Evolutionary conservation across 2,797 vertebrate genomes (phyloP).

Genomic region (Coranthus polyacanthus): DNA sequence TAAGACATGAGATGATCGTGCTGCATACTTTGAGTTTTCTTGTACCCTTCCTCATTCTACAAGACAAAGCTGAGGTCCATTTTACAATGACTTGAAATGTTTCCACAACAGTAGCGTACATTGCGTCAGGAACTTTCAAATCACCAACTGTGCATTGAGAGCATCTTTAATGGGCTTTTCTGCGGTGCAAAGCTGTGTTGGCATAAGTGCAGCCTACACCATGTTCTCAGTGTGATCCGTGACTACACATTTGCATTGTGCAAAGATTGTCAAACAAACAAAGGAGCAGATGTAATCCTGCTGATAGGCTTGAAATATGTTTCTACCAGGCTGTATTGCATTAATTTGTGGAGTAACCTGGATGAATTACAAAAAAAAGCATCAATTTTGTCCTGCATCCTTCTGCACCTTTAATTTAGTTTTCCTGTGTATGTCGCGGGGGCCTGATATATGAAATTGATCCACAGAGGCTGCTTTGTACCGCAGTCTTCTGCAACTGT

Average conservation of each 20-base stretch:
- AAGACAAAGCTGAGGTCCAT: conserved; percentile 30
- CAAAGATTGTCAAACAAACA: conserved; percentile 11
- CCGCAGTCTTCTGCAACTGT: conserved; percentile 41
- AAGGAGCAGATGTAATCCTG: conserved; percentile 16
- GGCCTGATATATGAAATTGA: conserved; percentile 46
- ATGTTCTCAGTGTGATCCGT: background rate
- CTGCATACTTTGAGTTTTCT: conserved; percentile 22
- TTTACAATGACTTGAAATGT: conserved; percentile 55
- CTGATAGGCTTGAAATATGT: conserved; percentile 5
- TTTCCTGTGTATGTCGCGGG: conserved; percentile 13
- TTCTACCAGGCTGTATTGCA: conserved; percentile 15
- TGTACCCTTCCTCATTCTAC: conserved; percentile 34
- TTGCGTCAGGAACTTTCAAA: conserved; percentile 61
- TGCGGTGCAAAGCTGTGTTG: conserved; percentile 6
- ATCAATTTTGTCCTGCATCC: conserved; percentile 4
- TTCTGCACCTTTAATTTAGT: background rate
- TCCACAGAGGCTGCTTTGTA: conserved; percentile 52
- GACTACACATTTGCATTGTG: conserved; percentile 20
- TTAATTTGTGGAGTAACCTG: conserved; percentile 3
- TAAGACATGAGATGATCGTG: background rate
- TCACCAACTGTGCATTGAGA: conserved; percentile 31
- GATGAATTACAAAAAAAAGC: conserved; percentile 9
- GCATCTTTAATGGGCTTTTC: conserved; percentile 19
- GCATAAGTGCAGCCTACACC: conserved; percentile 1
- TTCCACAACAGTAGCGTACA: conserved; percentile 44